Evolutionary conservation across 2,797 vertebrate species (phyloP).

Genomic region (Etheostoma perlongum): DNA sequence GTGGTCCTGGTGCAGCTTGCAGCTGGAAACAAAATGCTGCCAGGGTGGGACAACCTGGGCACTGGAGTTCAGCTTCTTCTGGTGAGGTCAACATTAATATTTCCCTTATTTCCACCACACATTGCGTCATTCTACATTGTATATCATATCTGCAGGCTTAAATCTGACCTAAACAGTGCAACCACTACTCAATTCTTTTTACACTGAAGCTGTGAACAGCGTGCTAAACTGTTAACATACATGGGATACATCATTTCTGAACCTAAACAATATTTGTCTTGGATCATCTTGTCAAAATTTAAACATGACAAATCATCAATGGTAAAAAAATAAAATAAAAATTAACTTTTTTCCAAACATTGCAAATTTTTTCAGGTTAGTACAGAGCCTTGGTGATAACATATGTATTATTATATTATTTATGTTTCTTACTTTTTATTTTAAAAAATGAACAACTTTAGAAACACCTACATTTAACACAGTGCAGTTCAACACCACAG

Average conservation of each 20-base stretch:
- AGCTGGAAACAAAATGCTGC: constrained; percentile 78
- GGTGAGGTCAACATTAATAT: constrained; percentile 81
- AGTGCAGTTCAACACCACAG: background rate
- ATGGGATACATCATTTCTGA: background rate
- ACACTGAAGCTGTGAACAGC: constrained; percentile 1
- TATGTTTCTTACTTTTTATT: no score
- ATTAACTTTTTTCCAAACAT: background rate
- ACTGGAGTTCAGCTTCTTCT: constrained; percentile 93
- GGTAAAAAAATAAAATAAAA: background rate
- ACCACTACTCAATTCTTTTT: background rate
- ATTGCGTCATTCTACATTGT: background rate
- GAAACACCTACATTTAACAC: background rate
- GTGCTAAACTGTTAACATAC: background rate
- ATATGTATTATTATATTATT: background rate
- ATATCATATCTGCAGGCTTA: background rate
- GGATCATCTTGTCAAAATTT: background rate
- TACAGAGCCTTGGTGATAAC: background rate
- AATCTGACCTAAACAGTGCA: background rate
- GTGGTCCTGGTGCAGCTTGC: constrained; percentile 86
- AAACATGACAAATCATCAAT: background rate
- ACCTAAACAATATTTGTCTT: background rate
- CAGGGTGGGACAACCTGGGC: constrained; percentile 90
- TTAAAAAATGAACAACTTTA: background rate
- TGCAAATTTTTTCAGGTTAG: background rate
- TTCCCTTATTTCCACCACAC: background rate